Evolutionary conservation across 1,140 invertebrate species (phyloP), one percentile per base, ranked within the genome.

Genomic region (Caenorhabditis inopinata): DNA sequence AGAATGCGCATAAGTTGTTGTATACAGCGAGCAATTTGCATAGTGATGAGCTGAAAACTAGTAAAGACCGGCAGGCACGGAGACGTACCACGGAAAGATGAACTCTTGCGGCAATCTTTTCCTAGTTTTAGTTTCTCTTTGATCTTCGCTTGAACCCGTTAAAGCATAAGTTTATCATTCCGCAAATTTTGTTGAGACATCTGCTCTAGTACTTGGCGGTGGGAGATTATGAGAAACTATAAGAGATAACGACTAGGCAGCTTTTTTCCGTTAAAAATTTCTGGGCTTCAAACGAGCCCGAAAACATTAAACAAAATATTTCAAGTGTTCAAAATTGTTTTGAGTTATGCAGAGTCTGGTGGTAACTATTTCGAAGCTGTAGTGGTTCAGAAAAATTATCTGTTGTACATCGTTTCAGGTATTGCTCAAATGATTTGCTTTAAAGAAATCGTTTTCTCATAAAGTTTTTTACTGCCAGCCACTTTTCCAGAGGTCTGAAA

Each of bases 171-270:
- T 4, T 51, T 38, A 21, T 42, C 23, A n/a, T 9, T 32, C 2
- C 11, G 35, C 6, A 42, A 51, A 7, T 68, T 18, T 68, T 18
- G 23, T n/a, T 38, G 58, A 29, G 58, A 68, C 58, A 68, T 68
- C 58, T 68, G 58, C 58, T 68, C 32, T 21, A 68, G 58, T 68
- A 68, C 32, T 68, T 68, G 29, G 58, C 23, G 58, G 58, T 68
- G 58, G 58, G 58, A 29, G 58, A 68, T 68, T 68, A 68, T 38
- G 32, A 68, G 58, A 68, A 21, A 68, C 35, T 12, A 42, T 0
- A 29, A 58, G 58, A 42, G 58, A 68, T 68, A 68, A 32, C 5
- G 14, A 42, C 32, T 18, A 68, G 58, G 38, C 58, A 14, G 9
- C 0, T 58, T 32, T 68, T 68, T 68, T n/a, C 0, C 27, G 32